Percentiles rank a stretch among this genome's conserved stretches.
These are phyloP conservation scores for Plotosus lineatus DNA, from an alignment of 2,113 vertebrate species.

Conservation along the genomic window DNA sequence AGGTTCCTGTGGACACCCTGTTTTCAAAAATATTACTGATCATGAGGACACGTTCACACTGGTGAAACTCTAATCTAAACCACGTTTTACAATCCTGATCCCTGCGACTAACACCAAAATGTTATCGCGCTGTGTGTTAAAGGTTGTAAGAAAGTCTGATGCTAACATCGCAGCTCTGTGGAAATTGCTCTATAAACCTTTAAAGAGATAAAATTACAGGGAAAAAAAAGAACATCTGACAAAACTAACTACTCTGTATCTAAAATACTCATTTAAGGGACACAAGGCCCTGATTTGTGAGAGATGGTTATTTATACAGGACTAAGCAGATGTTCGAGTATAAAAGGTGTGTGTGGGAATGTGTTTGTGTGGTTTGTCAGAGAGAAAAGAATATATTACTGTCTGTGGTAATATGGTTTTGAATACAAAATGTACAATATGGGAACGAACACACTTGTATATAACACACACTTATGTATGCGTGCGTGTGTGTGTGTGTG, in stretches of 20 bases:
- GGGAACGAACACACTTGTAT: neutral
- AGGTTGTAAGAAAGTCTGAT: conserved; percentile 31
- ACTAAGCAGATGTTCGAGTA: conserved; percentile 30
- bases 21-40: neutral
- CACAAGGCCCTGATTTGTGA: conserved; percentile 1
- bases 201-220: conserved; percentile 39
- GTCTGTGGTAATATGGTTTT: neutral
- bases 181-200: conserved; percentile 36
- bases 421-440: conserved; percentile 17
- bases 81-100: conserved; percentile 5
- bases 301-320: conserved; percentile 18
- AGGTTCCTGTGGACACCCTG: neutral
- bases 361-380: conserved; percentile 29
- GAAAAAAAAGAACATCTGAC: conserved; percentile 38
- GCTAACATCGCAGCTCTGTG: neutral
- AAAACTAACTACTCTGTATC: conserved; percentile 49
- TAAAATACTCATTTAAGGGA: conserved; percentile 42
- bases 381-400: neutral
- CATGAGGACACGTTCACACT: neutral
- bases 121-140: conserved; percentile 6
- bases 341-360: conserved; percentile 50
- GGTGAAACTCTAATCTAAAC: neutral
- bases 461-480: too few species aligned
- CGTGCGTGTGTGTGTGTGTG: too few species aligned
- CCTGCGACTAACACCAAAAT: conserved; percentile 8